These are phyloP conservation scores for Ellobium chinense DNA, from an alignment of 2,888 invertebrate genomes.

Conservation along the genomic window DNA sequence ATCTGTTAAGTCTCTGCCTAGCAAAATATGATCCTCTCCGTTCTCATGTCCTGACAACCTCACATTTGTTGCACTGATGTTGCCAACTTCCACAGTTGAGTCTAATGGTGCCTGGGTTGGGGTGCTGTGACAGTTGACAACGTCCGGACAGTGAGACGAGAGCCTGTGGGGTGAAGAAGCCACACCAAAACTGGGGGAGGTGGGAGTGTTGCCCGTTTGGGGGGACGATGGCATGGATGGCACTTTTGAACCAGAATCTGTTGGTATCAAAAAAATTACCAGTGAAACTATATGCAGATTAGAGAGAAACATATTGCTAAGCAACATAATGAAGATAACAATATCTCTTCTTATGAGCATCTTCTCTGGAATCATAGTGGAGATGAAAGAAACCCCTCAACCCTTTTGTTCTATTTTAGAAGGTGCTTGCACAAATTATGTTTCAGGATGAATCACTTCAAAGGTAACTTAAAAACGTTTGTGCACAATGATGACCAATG, in stretches of 20 bases:
- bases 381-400: not conserved
- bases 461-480: too few species aligned
- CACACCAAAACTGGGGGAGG: not conserved
- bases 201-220: not conserved
- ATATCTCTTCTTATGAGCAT: not conserved
- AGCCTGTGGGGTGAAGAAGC: conserved; percentile 21
- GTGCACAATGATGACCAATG: too few species aligned
- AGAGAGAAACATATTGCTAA: too few species aligned
- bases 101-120: conserved; percentile 31
- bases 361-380: not conserved
- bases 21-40: conserved; percentile 25
- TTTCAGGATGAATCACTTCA: too few species aligned
- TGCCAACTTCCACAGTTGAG: conserved; percentile 42
- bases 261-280: not conserved
- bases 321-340: too few species aligned
- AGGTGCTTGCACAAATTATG: too few species aligned
- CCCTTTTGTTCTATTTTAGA: too few species aligned
- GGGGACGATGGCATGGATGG: conserved; percentile 7
- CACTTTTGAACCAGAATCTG: not conserved
- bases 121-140: conserved; percentile 53
- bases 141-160: conserved; percentile 51
- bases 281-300: too few species aligned
- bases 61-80: conserved; percentile 35
- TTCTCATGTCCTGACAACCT: conserved; percentile 28
- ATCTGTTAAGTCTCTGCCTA: conserved; percentile 49